phyloP scores from a whole-genome alignment of 2,113 vertebrate species.

The Dipodomys merriami region DNA sequence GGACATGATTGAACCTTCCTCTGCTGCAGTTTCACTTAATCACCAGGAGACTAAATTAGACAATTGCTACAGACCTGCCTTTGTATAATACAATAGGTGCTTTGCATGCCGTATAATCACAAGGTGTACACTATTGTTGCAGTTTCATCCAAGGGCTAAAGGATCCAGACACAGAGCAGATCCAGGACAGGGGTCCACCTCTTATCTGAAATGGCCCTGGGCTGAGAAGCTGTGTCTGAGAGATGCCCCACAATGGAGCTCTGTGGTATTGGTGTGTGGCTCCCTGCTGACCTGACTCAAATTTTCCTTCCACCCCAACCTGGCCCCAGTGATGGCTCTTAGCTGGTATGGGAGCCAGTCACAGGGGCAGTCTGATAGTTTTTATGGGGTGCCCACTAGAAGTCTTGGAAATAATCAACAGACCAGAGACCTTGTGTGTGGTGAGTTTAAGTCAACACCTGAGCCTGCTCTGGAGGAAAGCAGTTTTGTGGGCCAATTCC shows the following conservation, averaged over 20 bases:
- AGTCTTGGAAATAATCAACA: constrained; percentile 42
- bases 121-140: neutral
- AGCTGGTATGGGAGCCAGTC: neutral
- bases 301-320: neutral
- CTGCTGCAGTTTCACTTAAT: neutral
- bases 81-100: neutral
- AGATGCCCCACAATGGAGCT: neutral
- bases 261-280: neutral
- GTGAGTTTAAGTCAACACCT: constrained; percentile 21
- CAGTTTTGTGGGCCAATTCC: neutral
- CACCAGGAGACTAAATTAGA: neutral
- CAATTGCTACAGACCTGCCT: neutral
- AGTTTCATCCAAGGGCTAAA: neutral
- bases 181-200: neutral
- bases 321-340: neutral
- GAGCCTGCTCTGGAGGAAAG: neutral
- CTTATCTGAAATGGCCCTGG: neutral
- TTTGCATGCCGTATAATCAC: neutral
- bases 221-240: neutral
- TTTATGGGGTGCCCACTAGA: constrained; percentile 30
- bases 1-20: neutral
- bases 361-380: neutral
- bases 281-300: neutral
- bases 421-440: neutral
- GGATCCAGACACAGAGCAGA: neutral